Base-by-base conservation (phyloP, 2,113 vertebrate species). In the Tragelaphus strepsiceros region DNA sequence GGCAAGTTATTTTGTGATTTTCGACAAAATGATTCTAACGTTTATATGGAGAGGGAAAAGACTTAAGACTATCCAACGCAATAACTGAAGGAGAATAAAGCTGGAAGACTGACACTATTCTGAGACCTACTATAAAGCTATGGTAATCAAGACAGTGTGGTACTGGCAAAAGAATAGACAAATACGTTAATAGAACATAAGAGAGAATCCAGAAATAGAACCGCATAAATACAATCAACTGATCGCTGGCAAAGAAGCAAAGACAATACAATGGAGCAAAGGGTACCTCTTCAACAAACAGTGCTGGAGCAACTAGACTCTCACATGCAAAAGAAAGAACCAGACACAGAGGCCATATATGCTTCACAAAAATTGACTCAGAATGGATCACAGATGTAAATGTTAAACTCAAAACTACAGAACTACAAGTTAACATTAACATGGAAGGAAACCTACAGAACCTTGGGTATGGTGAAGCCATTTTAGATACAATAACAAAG, bases 121-220 rank as follows among this genome's bases (percentile, higher is more conserved):
- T 28, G 35, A 84, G 82, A 35, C 54, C 35, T 7, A 14, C 82
- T 58, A 43, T 58, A 39, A 84, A 43, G 82, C 78, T 17, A 39
- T 35, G 54, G 24, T 11, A 58, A 84, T 58, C 54, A 84, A 58
- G 82, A 58, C 54, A 84, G 54, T 28, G 82, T 58, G 54, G 54
- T 28, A 28, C 8, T 28, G 82, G 82, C n/a, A 28, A 39, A 58
- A 58, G 7, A 39, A 56, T 0, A 56, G n/a, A 56, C n/a, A 84
- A 16, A 83, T 39, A 56, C 21, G 35, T 56, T 54, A 83, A 26
- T 6, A 24, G 22, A 56, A 58, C 82, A 28, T 9, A 28, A 39
- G 7, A 58, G n/a, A 84, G 22, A 39, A 39, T 35, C 54, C 54
- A 84, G 54, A 84, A 84, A 58, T 17, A 84, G 82, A 58, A 26